A percentile compares a stretch with the other conserved stretches of the same genome.
phyloP scores from a whole-genome alignment of 2,888 invertebrate species.

The Diarsia brunnea region DNA sequence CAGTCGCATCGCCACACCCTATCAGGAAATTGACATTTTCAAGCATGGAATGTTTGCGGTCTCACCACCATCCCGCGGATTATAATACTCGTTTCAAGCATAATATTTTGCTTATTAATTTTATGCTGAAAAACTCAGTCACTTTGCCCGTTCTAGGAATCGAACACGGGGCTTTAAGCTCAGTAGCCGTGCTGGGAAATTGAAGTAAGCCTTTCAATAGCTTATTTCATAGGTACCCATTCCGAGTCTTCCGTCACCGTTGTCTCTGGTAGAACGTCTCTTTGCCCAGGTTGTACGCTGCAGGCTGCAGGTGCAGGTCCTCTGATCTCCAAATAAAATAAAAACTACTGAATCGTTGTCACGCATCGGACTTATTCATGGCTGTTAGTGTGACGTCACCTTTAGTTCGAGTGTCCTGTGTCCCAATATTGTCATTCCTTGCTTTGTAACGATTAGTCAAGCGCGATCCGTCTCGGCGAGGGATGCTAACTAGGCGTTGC shows the following conservation, averaged over 20 bases:
- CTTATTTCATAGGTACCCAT: background rate
- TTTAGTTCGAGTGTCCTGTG: slow-evolving; percentile 71
- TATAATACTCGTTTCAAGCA: background rate
- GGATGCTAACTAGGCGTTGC: slow-evolving; percentile 81
- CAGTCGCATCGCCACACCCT: too few relatives aligned
- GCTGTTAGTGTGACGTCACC: slow-evolving; percentile 58
- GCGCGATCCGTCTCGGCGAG: slow-evolving; percentile 71
- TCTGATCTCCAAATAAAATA: background rate
- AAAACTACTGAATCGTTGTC: background rate
- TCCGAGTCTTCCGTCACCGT: background rate
- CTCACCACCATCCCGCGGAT: background rate
- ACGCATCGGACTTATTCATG: slow-evolving; percentile 33
- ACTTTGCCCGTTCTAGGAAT: background rate
- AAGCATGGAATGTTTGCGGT: background rate
- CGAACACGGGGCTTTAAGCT: background rate
- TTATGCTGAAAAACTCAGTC: background rate
- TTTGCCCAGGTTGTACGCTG: background rate
- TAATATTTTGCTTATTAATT: background rate
- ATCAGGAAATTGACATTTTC: background rate
- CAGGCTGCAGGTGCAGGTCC: too few relatives aligned
- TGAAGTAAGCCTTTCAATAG: background rate
- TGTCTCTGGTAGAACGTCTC: background rate
- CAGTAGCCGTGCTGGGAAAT: background rate
- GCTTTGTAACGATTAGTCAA: slow-evolving; percentile 68
- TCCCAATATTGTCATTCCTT: slow-evolving; percentile 61